Evolutionary conservation across 64 coral and sea anemone genomes (phyloP).

Genomic region (Pachyseris speciosa): DNA sequence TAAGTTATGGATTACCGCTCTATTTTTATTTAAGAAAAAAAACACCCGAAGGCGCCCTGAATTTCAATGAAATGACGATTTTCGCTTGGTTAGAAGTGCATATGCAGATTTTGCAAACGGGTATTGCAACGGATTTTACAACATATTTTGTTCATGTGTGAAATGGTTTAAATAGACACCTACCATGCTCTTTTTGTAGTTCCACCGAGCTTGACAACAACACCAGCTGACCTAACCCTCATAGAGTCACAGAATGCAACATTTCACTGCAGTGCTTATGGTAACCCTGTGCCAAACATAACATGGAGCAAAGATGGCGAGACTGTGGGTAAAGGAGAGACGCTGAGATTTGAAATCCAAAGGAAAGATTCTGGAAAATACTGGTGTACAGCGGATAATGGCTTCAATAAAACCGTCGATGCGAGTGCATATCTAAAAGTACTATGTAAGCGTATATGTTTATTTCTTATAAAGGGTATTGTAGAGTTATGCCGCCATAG

Average conservation of each 20-base stretch:
- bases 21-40: too few relatives aligned
- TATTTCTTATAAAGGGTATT: not conserved
- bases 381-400: not conserved
- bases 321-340: slow-evolving; percentile 10
- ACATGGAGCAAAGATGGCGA: slow-evolving; percentile 27
- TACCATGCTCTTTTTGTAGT: too few relatives aligned
- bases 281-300: slow-evolving; percentile 8
- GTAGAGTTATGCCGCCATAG: not conserved
- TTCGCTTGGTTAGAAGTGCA: too few relatives aligned
- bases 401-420: not conserved
- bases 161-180: too few relatives aligned
- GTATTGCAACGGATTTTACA: too few relatives aligned
- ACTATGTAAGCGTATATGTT: not conserved
- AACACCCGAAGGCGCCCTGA: too few relatives aligned
- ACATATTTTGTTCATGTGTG: too few relatives aligned
- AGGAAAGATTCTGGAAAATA: slow-evolving; percentile 15
- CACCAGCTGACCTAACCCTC: not conserved
- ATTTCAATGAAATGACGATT: too few relatives aligned
- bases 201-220: not conserved
- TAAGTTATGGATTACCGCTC: too few relatives aligned
- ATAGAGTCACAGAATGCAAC: not conserved
- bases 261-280: not conserved
- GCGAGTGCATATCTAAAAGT: slow-evolving; percentile 20
- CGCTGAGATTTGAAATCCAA: not conserved
- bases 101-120: too few relatives aligned